phyloP scores from a whole-genome alignment of 2,113 vertebrate species.

The Azemiops feae region DNA sequence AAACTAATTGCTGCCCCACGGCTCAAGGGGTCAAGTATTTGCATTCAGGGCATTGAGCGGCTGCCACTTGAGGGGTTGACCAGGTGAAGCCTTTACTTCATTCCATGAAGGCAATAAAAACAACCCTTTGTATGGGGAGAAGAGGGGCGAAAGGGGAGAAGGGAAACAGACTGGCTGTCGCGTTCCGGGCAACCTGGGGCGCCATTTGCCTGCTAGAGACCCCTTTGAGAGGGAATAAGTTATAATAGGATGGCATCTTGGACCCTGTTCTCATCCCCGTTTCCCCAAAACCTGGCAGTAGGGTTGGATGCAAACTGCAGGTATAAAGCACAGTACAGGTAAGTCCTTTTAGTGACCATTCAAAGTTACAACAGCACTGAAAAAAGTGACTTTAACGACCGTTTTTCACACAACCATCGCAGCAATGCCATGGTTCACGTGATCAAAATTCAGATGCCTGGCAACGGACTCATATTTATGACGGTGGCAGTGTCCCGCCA shows the following conservation, averaged over 20 bases:
- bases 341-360: too few species aligned
- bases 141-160: neutral
- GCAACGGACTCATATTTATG: too few species aligned
- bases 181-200: neutral
- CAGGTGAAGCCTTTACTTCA: constrained; percentile 68
- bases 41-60: constrained; percentile 68
- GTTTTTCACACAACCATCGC: too few species aligned
- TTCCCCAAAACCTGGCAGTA: too few species aligned
- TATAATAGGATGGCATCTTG: neutral
- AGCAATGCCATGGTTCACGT: too few species aligned
- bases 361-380: too few species aligned
- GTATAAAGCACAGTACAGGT: too few species aligned
- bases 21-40: constrained; percentile 79
- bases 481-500: too few species aligned
- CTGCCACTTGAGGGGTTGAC: constrained; percentile 68
- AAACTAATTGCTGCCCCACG: constrained; percentile 78
- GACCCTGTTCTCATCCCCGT: neutral
- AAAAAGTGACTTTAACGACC: too few species aligned
- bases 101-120: constrained; percentile 63
- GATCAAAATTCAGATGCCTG: too few species aligned
- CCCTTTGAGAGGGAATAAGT: neutral
- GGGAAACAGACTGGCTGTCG: neutral
- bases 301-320: neutral
- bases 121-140: constrained; percentile 12
- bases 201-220: neutral